These are phyloP conservation scores for Aphaenogaster rudis DNA, from an alignment of 1,140 invertebrate genomes.

Conservation along the genomic window DNA sequence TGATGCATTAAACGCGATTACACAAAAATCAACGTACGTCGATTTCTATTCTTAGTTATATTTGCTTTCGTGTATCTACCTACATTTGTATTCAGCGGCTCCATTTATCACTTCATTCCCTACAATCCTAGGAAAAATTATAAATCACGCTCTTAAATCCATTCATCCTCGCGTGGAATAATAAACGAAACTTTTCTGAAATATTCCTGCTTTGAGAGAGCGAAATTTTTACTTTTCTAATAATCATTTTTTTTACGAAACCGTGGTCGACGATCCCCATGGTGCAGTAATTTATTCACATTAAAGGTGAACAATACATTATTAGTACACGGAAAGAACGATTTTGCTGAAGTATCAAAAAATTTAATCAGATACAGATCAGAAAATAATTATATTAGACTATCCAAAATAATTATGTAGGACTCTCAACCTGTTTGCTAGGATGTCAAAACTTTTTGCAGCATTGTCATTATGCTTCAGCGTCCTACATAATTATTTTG, in stretches of 20 bases:
- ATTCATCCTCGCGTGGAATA: slow-evolving; percentile 11
- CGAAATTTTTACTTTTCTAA: slow-evolving; percentile 42
- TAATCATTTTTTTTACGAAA: slow-evolving; percentile 28
- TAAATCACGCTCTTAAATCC: slow-evolving; percentile 39
- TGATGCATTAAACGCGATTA: not conserved
- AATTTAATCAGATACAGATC: no score
- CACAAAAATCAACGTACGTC: not conserved
- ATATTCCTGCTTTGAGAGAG: slow-evolving; percentile 19
- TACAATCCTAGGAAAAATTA: slow-evolving; percentile 31
- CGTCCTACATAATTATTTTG: no score
- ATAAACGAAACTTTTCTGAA: slow-evolving; percentile 19
- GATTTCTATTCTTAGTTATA: not conserved
- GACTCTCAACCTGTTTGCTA: no score
- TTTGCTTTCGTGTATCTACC: not conserved
- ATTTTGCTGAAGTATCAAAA: no score
- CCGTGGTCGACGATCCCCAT: not conserved
- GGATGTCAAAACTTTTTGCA: no score
- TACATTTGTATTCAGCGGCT: not conserved
- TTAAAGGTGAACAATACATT: slow-evolving; percentile 69
- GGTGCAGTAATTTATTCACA: not conserved
- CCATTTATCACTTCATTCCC: slow-evolving; percentile 13
- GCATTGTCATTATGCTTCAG: no score
- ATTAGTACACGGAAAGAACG: slow-evolving; percentile 24
- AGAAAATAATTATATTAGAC: no score
- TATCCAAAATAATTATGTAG: no score